Conservation (phyloP, 2,888 invertebrate genomes). For the Suillia variegata region DNA sequence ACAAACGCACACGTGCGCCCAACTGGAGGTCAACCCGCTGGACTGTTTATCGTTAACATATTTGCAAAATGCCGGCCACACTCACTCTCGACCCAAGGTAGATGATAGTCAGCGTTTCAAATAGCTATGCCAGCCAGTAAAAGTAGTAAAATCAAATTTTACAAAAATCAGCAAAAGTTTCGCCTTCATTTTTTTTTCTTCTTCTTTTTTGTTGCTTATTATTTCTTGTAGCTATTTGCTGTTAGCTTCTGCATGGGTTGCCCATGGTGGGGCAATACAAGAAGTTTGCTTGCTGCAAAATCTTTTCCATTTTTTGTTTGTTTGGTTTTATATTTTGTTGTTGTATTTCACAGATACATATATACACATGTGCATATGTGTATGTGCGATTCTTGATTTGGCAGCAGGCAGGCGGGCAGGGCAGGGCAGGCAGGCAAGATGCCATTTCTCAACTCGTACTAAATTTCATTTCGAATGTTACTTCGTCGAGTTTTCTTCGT, state of each 20-base stretch:
- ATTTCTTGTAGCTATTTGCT: neutral
- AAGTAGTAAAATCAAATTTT: slow-evolving; percentile 16
- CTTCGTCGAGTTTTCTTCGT: too few relatives aligned
- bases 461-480: too few relatives aligned
- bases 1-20: neutral
- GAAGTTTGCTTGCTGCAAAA: too few relatives aligned
- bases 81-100: neutral
- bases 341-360: too few relatives aligned
- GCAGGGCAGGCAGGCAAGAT: too few relatives aligned
- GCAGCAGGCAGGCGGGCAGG: too few relatives aligned
- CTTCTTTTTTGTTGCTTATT: slow-evolving; percentile 6
- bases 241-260: too few relatives aligned
- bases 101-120: neutral
- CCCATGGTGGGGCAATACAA: too few relatives aligned
- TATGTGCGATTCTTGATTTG: too few relatives aligned
- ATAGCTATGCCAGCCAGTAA: slow-evolving; percentile 5
- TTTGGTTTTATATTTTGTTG: neutral
- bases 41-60: slow-evolving; percentile 10
- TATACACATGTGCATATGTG: too few relatives aligned
- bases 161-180: slow-evolving; percentile 13
- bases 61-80: neutral
- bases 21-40: neutral
- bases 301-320: neutral
- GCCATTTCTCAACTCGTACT: too few relatives aligned
- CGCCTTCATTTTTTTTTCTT: slow-evolving; percentile 1